These are phyloP conservation scores for Drosophila ficusphila DNA, from an alignment of 1,140 invertebrate species.

Conservation along the genomic window DNA sequence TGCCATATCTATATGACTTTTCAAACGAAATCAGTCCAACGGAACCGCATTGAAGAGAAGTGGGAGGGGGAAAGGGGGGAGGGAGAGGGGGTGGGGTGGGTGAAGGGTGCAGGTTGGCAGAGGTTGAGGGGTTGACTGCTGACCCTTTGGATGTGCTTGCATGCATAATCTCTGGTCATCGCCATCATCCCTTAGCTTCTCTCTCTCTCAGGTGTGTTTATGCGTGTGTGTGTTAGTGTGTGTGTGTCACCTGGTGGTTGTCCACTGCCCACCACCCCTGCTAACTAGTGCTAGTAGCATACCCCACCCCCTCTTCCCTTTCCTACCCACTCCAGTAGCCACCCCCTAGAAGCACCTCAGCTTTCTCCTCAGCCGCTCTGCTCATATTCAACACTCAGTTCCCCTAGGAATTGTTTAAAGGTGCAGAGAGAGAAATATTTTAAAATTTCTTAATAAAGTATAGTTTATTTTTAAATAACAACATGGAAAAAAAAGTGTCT, in stretches of 20 bases:
- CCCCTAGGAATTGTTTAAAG: conserved; percentile 70
- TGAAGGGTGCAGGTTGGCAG: conserved; percentile 11
- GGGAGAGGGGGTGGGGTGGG: conserved; percentile 4
- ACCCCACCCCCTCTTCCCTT: conserved; percentile 1
- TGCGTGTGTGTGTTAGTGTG: conserved; percentile 18
- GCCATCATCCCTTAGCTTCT: conserved; percentile 69
- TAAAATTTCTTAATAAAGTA: background rate
- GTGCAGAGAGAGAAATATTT: conserved; percentile 1
- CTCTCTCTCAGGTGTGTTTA: no score
- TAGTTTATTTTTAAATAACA: background rate
- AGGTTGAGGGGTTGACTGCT: conserved; percentile 34
- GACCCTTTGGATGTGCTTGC: conserved; percentile 63
- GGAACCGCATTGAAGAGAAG: conserved; percentile 71
- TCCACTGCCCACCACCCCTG: conserved; percentile 38
- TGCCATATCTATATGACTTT: conserved; percentile 69
- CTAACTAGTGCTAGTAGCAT: conserved; percentile 6
- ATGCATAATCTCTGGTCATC: conserved; percentile 79
- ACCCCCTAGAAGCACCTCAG: conserved; percentile 21
- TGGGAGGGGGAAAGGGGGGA: no score
- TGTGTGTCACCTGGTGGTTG: conserved; percentile 68
- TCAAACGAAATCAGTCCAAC: conserved; percentile 72
- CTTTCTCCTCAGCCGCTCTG: conserved; percentile 29
- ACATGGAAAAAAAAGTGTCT: no score
- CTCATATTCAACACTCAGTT: conserved; percentile 63
- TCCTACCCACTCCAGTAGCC: background rate